phyloP scores from a whole-genome alignment of 1,140 invertebrate species.

The Caenorhabditis tropicalis region DNA sequence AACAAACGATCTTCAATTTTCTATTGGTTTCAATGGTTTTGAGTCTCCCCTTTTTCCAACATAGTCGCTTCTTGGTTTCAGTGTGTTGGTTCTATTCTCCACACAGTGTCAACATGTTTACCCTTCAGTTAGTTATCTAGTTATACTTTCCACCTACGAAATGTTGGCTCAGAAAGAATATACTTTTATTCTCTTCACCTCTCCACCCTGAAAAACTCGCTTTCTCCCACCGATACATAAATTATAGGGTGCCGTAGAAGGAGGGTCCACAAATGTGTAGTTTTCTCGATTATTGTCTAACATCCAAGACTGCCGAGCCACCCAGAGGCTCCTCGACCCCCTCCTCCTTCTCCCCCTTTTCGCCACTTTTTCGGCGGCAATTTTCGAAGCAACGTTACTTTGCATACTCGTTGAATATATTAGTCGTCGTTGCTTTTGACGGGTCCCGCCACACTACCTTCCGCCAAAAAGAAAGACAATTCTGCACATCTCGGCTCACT shows the following conservation, averaged over 20 bases:
- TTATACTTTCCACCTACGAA: neutral
- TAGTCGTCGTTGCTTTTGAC: slow-evolving; percentile 1
- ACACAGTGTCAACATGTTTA: neutral
- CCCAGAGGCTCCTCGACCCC: neutral
- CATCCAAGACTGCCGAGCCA: neutral
- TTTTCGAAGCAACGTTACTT: slow-evolving; percentile 42
- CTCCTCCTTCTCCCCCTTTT: neutral
- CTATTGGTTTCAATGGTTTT: neutral
- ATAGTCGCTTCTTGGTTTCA: neutral
- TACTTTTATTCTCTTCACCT: neutral
- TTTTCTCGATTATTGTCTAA: slow-evolving; percentile 36
- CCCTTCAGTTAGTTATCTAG: neutral
- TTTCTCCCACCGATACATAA: neutral
- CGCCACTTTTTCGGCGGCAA: neutral
- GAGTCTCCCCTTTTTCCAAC: neutral
- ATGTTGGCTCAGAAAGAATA: neutral
- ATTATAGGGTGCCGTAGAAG: slow-evolving; percentile 22
- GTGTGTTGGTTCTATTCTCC: neutral
- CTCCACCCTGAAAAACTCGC: neutral
- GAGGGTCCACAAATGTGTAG: slow-evolving; percentile 21
- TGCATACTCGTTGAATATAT: slow-evolving; percentile 33
- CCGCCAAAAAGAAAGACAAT: neutral
- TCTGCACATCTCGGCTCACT: neutral
- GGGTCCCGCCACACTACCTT: neutral
- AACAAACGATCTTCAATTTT: neutral